Evolutionary conservation across 2,113 vertebrate genomes (phyloP).

Genomic region (Myotis brandtii): DNA sequence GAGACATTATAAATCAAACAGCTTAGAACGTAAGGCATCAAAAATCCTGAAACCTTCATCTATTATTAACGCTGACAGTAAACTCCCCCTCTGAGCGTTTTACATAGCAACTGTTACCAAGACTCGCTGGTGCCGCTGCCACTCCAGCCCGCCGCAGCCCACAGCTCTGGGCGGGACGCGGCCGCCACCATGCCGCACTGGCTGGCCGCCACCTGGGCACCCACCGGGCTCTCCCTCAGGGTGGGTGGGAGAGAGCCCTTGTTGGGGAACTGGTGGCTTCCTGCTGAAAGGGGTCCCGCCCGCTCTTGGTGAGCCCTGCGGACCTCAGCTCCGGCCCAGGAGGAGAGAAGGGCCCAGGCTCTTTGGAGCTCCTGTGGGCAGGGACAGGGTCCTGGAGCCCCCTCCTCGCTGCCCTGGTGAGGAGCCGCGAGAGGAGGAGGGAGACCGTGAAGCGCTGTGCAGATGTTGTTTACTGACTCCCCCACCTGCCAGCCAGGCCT

Average conservation of each 20-base stretch:
- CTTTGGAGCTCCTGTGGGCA: background rate
- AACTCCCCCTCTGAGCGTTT: constrained; percentile 89
- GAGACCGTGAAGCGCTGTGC: constrained; percentile 63
- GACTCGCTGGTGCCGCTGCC: constrained; percentile 75
- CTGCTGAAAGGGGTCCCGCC: background rate
- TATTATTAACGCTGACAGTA: constrained; percentile 91
- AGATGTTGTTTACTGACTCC: constrained; percentile 74
- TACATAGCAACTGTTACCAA: constrained; percentile 91
- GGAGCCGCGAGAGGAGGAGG: background rate
- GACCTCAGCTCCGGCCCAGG: background rate
- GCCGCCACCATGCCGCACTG: background rate
- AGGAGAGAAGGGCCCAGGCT: background rate
- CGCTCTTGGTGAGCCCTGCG: background rate
- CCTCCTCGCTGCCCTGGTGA: background rate
- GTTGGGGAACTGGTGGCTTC: background rate
- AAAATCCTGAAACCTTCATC: constrained; percentile 91
- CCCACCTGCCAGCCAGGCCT: constrained; percentile 74
- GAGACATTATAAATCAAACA: constrained; percentile 89
- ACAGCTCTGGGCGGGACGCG: constrained; percentile 4
- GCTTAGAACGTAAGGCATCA: constrained; percentile 90
- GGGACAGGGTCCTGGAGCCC: background rate
- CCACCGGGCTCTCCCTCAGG: background rate
- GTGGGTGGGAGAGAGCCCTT: background rate
- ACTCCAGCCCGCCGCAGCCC: constrained; percentile 46
- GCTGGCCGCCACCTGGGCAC: constrained; percentile 39